Percentiles rank a stretch among this genome's conserved stretches.
Evolutionary conservation across 37 sponge, comb jelly and placozoan genomes (phyloP).

Genomic region (Aphrocallistes beatrix): DNA sequence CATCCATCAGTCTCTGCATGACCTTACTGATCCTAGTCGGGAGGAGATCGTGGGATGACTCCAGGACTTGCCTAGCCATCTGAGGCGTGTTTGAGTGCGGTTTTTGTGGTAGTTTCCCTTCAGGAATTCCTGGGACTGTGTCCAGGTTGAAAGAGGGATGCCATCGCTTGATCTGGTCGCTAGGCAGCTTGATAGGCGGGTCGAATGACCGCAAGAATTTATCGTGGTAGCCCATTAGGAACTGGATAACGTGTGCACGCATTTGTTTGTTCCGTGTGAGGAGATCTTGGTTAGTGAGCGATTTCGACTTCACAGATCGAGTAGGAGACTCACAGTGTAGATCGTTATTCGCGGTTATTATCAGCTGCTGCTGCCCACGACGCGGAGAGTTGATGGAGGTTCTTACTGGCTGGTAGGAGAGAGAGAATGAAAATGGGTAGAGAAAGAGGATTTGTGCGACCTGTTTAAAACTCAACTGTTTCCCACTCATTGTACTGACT

Average conservation of each 20-base stretch:
- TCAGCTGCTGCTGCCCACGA: background rate
- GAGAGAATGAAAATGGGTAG: background rate
- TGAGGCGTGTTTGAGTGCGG: conserved; percentile 4
- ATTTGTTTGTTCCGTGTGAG: background rate
- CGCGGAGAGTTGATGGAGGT: background rate
- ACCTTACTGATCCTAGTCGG: background rate
- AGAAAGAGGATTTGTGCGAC: background rate
- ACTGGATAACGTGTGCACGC: background rate
- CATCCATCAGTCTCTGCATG: background rate
- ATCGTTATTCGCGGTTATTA: background rate
- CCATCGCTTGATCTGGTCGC: background rate
- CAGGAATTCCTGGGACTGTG: background rate
- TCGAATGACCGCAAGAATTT: background rate
- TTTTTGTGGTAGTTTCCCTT: background rate
- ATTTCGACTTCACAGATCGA: background rate
- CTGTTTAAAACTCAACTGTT: background rate
- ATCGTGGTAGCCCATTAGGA: background rate
- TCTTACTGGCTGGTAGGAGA: conserved; percentile 10
- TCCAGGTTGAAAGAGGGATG: background rate
- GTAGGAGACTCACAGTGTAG: background rate
- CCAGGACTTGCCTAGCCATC: conserved; percentile 1
- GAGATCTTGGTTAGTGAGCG: background rate
- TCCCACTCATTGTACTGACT: background rate
- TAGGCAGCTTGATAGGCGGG: background rate
- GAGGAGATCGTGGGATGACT: background rate